Base-by-base conservation (phyloP, 2,888 invertebrate species). In the Ochlodes sylvanus region DNA sequence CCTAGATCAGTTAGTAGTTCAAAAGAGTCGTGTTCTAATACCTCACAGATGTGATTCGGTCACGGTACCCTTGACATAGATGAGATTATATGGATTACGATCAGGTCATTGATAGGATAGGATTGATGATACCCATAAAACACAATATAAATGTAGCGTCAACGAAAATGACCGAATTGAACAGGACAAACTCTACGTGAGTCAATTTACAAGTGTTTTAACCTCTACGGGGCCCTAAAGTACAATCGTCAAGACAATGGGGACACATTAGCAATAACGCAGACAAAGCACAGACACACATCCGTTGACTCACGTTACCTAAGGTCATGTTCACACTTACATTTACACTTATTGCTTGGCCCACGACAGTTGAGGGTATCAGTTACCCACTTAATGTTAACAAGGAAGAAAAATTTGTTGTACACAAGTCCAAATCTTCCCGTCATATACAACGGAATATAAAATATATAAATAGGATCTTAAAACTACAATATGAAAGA, bases 271-370 rank as follows among this genome's bases (percentile, higher is more conserved):
- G 71, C 71, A 58, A 63, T 69, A 70, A 74, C 58, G 65, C 73
- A 78, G 77, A 79, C 77, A 76, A 73, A 77, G 72, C 72, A 73
- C 74, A 78, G 79, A 76, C 79, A 79, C 81, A 77, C 76, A 80
- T 84, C 80, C 80, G 80, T 78, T 83, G 83, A 84, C 69, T 83
- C 83, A 83, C 72, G 57, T 56, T 19, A 56, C 47, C 15, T 62
- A 57, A 62, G 52, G 21, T 63, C 47, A 38, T 19, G 66, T 65
- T 58, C 65, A 65, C 52, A 52, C 14, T 52, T 34, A 38, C 38
- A 34, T 34, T 1, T 44, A 14, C 58, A 9, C n/a, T 21, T n/a
- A n/a, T n/a, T 19, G 19, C 27, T 27, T 2, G 27, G 15, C 17
- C n/a, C 27, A 10, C 2, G 2, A 9, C 10, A 38, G 9, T 10